Base-by-base conservation (phyloP, 2,113 vertebrate genomes). In the Spermophilus dauricus region DNA sequence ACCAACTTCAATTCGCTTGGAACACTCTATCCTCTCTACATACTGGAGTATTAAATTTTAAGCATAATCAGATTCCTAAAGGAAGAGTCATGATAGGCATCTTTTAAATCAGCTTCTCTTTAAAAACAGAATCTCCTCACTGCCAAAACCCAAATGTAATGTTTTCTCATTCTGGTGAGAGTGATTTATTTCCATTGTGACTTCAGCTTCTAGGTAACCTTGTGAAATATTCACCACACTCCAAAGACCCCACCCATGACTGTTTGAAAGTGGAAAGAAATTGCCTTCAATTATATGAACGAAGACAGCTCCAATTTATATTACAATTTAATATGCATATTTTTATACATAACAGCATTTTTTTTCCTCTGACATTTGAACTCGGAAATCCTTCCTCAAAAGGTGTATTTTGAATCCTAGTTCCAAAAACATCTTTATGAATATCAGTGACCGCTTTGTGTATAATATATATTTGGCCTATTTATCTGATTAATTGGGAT, bases 171-270 rank as follows among this genome's bases (percentile, higher is more conserved):
- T 72, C 56, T 85, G 42, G 91, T 17, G 53, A 97, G 67, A 39
- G 61, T 14, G 8, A 92, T 86, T 92, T 88, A 95, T 28, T 24
- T 73, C 11, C 16, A 39, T 18, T 65, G 45, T 58, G 91, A 94
- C 51, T 81, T 92, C 70, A 72, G n/a, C 84, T 84, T 83, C 81
- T 70, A 88, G 97, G 39, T 48, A 95, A 76, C 70, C 85, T 91
- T 77, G 84, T 89, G 87, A 97, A 94, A 90, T 94, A 95, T 32
- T 92, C 92, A 94, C 89, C 93, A 45, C 7, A 51, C 63, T 61
- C 70, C 70, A 8, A 91, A 97, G 82, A 93, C 61, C 37, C 32
- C 32, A 56, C 86, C 72, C 96, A 28, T 30, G 85, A 93, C 53
- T 51, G 61, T 37, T 84, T 0, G 11, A 39, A 53, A 67, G 76